phyloP scores from a whole-genome alignment of 2,113 vertebrate genomes.

The Ptilorrhoa leucosticta region DNA sequence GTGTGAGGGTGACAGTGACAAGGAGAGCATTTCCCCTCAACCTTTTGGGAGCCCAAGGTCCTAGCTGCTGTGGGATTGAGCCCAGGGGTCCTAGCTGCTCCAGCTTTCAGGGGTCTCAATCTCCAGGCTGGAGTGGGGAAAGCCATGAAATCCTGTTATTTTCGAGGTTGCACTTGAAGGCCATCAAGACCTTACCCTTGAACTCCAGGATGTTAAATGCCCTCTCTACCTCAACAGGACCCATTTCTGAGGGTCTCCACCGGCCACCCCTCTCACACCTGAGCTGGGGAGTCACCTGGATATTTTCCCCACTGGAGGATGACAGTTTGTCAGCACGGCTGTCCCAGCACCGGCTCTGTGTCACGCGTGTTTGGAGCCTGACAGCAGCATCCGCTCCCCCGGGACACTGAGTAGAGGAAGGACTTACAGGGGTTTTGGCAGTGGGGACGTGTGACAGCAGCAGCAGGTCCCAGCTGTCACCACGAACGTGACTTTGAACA shows the following conservation, averaged over 20 bases:
- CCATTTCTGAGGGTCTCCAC: background rate
- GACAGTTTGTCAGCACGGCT: background rate
- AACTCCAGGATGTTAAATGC: rapidly evolving
- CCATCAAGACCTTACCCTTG: background rate
- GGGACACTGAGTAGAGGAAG: background rate
- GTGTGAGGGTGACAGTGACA: background rate
- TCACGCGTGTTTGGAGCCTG: background rate
- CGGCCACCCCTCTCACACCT: background rate
- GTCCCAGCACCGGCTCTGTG: background rate
- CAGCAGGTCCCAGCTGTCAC: background rate
- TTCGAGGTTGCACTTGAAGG: background rate
- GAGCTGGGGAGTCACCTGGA: background rate
- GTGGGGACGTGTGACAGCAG: background rate
- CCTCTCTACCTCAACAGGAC: background rate
- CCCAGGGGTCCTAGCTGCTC: background rate
- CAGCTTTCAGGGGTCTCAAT: background rate
- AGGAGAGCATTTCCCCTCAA: background rate
- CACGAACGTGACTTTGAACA: background rate
- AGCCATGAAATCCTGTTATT: background rate
- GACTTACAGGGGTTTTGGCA: background rate
- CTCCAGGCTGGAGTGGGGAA: too few relatives aligned
- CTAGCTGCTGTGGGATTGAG: background rate
- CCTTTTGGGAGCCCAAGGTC: rapidly evolving
- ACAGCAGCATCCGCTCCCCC: background rate
- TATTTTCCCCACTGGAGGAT: background rate